These are phyloP conservation scores for Diogma glabrata DNA, from an alignment of 2,888 invertebrate species.

Conservation along the genomic window DNA sequence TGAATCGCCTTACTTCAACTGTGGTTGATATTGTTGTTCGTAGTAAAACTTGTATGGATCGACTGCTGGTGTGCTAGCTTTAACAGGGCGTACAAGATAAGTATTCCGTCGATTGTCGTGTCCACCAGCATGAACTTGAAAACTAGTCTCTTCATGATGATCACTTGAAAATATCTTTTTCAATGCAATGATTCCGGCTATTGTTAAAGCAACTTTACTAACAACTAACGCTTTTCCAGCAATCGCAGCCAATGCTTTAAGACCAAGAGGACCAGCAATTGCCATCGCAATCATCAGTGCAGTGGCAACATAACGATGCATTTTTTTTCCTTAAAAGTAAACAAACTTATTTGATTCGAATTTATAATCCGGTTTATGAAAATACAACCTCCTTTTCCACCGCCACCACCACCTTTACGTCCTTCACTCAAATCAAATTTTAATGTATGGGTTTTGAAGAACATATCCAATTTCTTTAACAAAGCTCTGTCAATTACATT, in stretches of 20 bases:
- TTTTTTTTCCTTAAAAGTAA: slow-evolving; percentile 41
- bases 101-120: slow-evolving; percentile 45
- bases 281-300: slow-evolving; percentile 53
- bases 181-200: slow-evolving; percentile 57
- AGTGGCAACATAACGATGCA: slow-evolving; percentile 43
- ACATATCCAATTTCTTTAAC: slow-evolving; percentile 41
- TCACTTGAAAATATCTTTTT: slow-evolving; percentile 62
- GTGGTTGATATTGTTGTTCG: slow-evolving; percentile 25
- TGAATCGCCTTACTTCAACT: background rate
- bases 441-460: slow-evolving; percentile 52
- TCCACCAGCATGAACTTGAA: slow-evolving; percentile 57
- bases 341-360: no score
- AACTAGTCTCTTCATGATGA: slow-evolving; percentile 47
- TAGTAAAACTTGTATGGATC: slow-evolving; percentile 50
- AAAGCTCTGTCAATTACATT: slow-evolving; percentile 42
- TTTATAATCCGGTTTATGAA: slow-evolving; percentile 4
- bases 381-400: slow-evolving; percentile 22
- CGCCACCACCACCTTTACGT: slow-evolving; percentile 23
- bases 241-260: slow-evolving; percentile 57
- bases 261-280: slow-evolving; percentile 54
- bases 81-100: slow-evolving; percentile 49
- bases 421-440: slow-evolving; percentile 44
- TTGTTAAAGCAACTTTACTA: slow-evolving; percentile 60
- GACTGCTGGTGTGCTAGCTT: slow-evolving; percentile 36
- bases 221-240: slow-evolving; percentile 61